phyloP scores from a whole-genome alignment of 1,140 invertebrate species.

The Drosophila orena region DNA sequence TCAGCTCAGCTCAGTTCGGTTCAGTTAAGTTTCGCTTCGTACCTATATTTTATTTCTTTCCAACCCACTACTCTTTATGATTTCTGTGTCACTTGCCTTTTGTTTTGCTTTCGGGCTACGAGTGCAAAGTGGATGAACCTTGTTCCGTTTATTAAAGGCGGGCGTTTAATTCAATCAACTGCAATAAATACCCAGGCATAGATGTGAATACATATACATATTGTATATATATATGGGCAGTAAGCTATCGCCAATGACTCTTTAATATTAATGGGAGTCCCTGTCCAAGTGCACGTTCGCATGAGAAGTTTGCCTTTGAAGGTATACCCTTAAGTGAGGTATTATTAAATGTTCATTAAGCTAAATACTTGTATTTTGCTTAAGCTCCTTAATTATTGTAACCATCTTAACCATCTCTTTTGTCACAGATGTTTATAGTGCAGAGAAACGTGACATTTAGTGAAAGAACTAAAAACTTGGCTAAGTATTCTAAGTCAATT shows the following conservation, averaged over 20 bases:
- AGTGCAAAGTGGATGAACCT: slow-evolving; percentile 42
- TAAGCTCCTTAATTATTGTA: too few species aligned
- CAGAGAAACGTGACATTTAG: slow-evolving; percentile 3
- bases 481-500: too few species aligned
- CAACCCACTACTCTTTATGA: slow-evolving; percentile 19
- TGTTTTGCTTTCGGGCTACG: slow-evolving; percentile 12
- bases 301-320: background rate
- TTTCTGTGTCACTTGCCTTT: slow-evolving; percentile 39
- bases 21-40: background rate
- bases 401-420: background rate
- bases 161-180: slow-evolving; percentile 38
- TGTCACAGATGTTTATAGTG: background rate
- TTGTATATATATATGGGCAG: slow-evolving; percentile 6
- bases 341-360: background rate
- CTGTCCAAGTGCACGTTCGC: slow-evolving; percentile 72
- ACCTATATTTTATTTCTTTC: slow-evolving; percentile 14
- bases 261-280: slow-evolving; percentile 31
- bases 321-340: background rate
- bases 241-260: slow-evolving; percentile 27
- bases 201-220: slow-evolving; percentile 3
- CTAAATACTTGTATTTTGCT: too few species aligned
- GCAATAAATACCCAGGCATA: slow-evolving; percentile 17
- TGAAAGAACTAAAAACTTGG: too few species aligned
- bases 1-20: background rate
- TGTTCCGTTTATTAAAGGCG: slow-evolving; percentile 41